phyloP scores from a whole-genome alignment of 2,888 invertebrate species.

The Rhamphomyia laevipes region DNA sequence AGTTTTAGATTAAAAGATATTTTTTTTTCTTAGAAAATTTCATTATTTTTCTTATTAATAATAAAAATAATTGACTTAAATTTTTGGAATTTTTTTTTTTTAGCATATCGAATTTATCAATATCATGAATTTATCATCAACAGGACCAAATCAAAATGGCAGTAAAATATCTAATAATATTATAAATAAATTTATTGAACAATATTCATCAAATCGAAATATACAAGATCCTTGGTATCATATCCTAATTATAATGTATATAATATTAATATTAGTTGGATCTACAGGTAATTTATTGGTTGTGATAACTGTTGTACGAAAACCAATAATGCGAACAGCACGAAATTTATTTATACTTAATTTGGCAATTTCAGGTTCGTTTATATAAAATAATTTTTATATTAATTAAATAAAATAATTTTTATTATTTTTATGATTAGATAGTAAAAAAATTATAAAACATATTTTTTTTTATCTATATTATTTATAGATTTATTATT shows the following conservation, averaged over 20 bases:
- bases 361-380: conserved; percentile 64
- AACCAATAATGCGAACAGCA: conserved; percentile 81
- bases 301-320: conserved; percentile 64
- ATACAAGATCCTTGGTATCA: conserved; percentile 59
- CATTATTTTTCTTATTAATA: no score
- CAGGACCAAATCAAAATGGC: no score
- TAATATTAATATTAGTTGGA: conserved; percentile 66
- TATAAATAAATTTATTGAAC: conserved; percentile 33
- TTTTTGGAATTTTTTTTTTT: no score
- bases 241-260: conserved; percentile 56
- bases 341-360: conserved; percentile 90
- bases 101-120: no score
- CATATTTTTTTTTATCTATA: not conserved
- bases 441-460: not conserved
- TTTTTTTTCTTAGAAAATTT: no score
- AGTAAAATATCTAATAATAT: no score
- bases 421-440: not conserved
- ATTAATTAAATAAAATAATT: not conserved
- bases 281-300: conserved; percentile 78
- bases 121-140: no score
- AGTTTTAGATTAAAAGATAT: no score
- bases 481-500: conserved; percentile 54
- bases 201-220: conserved; percentile 55
- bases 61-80: no score
- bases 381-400: conserved; percentile 16